phyloP scores from a whole-genome alignment of 2,797 vertebrate genomes.

The Ptychobarbus kaznakovi region DNA sequence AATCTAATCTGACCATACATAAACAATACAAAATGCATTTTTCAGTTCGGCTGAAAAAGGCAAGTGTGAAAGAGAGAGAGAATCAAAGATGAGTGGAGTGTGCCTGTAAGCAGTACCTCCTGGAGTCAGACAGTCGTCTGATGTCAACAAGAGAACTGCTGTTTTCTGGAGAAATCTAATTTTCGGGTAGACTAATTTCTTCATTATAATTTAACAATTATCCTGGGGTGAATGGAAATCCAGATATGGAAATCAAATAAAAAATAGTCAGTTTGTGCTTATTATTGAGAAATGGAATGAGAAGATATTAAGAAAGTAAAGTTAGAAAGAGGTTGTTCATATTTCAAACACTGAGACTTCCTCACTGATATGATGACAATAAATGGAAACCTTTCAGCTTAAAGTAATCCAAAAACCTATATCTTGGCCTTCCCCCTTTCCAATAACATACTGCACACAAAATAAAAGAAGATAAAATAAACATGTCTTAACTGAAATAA shows the following conservation, averaged over 20 bases:
- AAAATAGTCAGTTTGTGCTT: slow-evolving; percentile 28
- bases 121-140: slow-evolving; percentile 66
- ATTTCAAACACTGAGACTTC: not conserved
- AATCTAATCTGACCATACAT: not conserved
- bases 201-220: slow-evolving; percentile 79
- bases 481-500: not conserved
- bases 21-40: not conserved
- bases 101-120: slow-evolving; percentile 67
- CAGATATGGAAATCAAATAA: slow-evolving; percentile 70
- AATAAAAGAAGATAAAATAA: not conserved
- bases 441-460: not conserved
- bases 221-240: slow-evolving; percentile 74
- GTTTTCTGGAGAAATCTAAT: slow-evolving; percentile 74
- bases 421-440: not conserved
- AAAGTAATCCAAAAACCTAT: not conserved
- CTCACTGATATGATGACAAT: not conserved
- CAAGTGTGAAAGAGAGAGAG: slow-evolving; percentile 59
- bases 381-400: not conserved
- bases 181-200: slow-evolving; percentile 81
- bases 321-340: not conserved
- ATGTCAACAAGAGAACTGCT: slow-evolving; percentile 68
- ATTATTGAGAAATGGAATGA: slow-evolving; percentile 4
- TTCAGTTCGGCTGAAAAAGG: slow-evolving; percentile 55
- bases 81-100: slow-evolving; percentile 71
- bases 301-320: slow-evolving; percentile 10